Base-by-base conservation (phyloP, 2,888 invertebrate species). In the Polyommatus iphigenia region DNA sequence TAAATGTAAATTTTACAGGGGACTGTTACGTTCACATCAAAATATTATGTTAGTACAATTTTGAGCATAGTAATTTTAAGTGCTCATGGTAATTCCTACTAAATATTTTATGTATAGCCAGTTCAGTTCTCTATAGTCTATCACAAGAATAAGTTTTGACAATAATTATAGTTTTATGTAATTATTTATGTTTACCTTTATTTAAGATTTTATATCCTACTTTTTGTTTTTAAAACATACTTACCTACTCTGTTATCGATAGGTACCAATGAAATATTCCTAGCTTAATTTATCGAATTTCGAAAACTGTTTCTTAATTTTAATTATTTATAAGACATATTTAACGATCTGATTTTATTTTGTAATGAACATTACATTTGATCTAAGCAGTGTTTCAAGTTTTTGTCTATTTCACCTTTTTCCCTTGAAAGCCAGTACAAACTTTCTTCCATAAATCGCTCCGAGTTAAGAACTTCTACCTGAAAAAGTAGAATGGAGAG, bases 311-410 rank as follows among this genome's bases (percentile, higher is more conserved):
- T 67, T 67, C 29, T 67, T 67, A 10, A 29, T 67, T 29, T 32
- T 32, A 67, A 67, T 67, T 67, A 32, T 29, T 59, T 78, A 8
- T 75, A 59, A 36, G 41, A 78, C 24, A 71, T 75, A 50, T 80
- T 81, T 80, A 79, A 81, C 81, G 84, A 85, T 85, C 85, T 86
- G 85, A 85, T 82, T 81, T 83, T 80, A 80, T 82, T 80, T 81
- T 82, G 81, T 82, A 83, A 81, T 81, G 81, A 82, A 82, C 76
- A 67, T 81, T 86, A 86, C 88, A 92, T 89, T 89, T 90, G 87
- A 82, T 91, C 90, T 80, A 93, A 89, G 85, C 93, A 94, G 80
- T 82, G 81, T 81, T 88, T 83, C 71, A 92, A 85, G 80, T 90
- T 83, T 85, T 90, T 89, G 81, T 93, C 92, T 72, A 91, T 86